These are phyloP conservation scores for Anguilla megastoma DNA, from an alignment of 2,797 vertebrate genomes.

Conservation along the genomic window DNA sequence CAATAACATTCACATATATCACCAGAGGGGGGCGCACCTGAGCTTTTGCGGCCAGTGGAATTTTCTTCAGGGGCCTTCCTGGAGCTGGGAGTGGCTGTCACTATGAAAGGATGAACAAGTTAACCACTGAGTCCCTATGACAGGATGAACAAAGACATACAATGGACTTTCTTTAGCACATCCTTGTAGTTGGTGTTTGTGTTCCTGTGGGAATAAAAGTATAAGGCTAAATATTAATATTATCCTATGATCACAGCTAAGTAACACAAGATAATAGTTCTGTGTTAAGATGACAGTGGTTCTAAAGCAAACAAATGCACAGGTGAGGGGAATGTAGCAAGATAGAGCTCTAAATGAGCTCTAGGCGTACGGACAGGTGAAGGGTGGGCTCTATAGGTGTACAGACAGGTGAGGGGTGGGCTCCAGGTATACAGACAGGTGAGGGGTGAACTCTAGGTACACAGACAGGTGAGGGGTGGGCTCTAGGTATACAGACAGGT, in stretches of 20 bases:
- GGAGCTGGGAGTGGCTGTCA: constrained; percentile 35
- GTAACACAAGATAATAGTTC: constrained; percentile 12
- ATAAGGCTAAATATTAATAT: too few species aligned
- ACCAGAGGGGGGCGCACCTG: not conserved
- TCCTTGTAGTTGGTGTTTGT: not conserved
- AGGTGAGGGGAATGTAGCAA: not conserved
- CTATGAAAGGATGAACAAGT: constrained; percentile 33
- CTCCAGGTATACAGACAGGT: too few species aligned
- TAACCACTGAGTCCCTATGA: not conserved
- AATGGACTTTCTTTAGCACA: not conserved
- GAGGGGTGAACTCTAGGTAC: too few species aligned
- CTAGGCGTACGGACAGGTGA: too few species aligned
- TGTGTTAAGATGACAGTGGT: not conserved
- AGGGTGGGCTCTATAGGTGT: too few species aligned
- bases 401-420: too few species aligned
- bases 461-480: too few species aligned
- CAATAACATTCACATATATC: not conserved
- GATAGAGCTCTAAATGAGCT: not conserved
- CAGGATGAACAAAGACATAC: too few species aligned
- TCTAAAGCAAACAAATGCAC: not conserved
- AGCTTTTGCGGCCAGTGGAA: not conserved
- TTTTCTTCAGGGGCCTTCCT: not conserved
- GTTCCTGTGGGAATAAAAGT: too few species aligned
- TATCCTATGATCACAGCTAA: constrained; percentile 42
- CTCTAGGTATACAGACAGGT: too few species aligned